Evolutionary conservation across 2,797 vertebrate species (phyloP).

Genomic region (Tolypeutes matacus): DNA sequence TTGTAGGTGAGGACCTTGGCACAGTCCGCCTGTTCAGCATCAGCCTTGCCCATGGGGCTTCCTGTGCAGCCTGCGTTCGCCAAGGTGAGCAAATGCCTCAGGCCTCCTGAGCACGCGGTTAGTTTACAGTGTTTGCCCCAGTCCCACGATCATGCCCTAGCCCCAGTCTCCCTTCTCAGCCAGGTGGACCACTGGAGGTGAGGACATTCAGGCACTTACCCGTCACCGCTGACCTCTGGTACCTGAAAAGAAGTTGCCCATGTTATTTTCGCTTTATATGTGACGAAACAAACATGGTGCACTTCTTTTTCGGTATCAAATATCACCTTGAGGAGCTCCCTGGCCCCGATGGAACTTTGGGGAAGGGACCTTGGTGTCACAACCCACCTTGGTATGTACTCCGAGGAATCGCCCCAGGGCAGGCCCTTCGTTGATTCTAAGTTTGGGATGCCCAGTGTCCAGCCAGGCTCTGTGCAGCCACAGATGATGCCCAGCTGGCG

Average conservation of each 20-base stretch:
- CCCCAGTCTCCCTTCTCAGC: not conserved
- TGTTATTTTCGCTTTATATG: conserved; percentile 83
- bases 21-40: fast-evolving
- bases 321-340: conserved; percentile 7
- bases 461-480: fast-evolving
- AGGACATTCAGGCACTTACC: fast-evolving
- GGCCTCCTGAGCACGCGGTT: fast-evolving
- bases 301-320: conserved; percentile 82
- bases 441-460: not conserved
- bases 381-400: not conserved
- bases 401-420: not conserved
- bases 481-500: not conserved
- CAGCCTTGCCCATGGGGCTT: fast-evolving
- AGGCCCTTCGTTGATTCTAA: fast-evolving
- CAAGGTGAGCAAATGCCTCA: fast-evolving
- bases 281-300: conserved; percentile 86
- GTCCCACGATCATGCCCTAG: fast-evolving
- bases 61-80: fast-evolving
- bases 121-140: fast-evolving
- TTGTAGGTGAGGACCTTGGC: fast-evolving
- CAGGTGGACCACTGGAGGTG: not conserved
- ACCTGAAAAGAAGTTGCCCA: conserved; percentile 81
- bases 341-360: fast-evolving
- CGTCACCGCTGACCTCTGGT: not conserved
- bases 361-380: no score